Evolutionary conservation across 2,888 invertebrate genomes (phyloP).

Genomic region (Ganaspis brasiliensis): DNA sequence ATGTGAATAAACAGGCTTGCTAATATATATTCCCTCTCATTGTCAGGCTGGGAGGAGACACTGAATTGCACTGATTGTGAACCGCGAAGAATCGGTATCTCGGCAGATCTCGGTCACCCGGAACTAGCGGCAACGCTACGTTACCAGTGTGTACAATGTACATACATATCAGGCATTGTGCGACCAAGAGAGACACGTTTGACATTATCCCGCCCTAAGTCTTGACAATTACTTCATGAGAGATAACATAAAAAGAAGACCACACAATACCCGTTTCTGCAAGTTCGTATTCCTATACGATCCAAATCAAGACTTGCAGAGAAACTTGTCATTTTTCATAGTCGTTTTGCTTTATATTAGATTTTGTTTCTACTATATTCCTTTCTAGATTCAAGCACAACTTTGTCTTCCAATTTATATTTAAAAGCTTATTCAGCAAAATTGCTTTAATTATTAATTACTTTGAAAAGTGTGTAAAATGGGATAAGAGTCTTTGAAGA

Average conservation of each 20-base stretch:
- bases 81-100: conserved; percentile 60
- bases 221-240: conserved; percentile 57
- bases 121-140: conserved; percentile 65
- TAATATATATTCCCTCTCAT: conserved; percentile 42
- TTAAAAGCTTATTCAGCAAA: not conserved
- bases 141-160: not conserved
- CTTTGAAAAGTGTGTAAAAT: too few relatives aligned
- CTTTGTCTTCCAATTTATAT: not conserved
- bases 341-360: not conserved
- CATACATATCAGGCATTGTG: conserved; percentile 51
- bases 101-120: conserved; percentile 77
- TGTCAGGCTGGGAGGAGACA: conserved; percentile 45
- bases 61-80: conserved; percentile 17
- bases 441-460: too few relatives aligned
- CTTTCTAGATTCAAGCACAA: not conserved
- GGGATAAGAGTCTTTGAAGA: too few relatives aligned
- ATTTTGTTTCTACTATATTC: not conserved
- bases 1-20: conserved; percentile 21
- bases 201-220: conserved; percentile 55
- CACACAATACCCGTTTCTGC: not conserved
- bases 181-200: conserved; percentile 59
- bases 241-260: conserved; percentile 36
- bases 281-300: not conserved
- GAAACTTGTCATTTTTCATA: not conserved
- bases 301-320: not conserved